phyloP scores from a whole-genome alignment of 2,888 invertebrate species.

The Himalopsyche tibetana region DNA sequence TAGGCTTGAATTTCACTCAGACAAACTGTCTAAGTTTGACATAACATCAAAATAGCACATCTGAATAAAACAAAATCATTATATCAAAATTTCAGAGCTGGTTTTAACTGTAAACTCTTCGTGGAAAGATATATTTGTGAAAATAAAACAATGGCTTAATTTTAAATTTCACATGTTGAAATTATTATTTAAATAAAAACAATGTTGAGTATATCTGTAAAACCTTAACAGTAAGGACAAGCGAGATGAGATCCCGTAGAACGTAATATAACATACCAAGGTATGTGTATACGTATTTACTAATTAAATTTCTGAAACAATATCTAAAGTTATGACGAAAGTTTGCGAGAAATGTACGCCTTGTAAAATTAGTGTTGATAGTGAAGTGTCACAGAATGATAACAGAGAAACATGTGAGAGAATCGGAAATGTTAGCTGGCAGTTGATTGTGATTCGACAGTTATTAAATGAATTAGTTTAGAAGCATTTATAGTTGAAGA shows the following conservation, averaged over 20 bases:
- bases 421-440: not conserved
- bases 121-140: too few relatives aligned
- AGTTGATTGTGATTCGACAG: not conserved
- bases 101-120: too few relatives aligned
- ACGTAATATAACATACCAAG: not conserved
- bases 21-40: too few relatives aligned
- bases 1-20: too few relatives aligned
- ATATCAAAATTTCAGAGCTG: too few relatives aligned
- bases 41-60: too few relatives aligned
- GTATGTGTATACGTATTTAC: not conserved
- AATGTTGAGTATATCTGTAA: not conserved
- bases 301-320: not conserved
- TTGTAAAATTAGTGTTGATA: not conserved
- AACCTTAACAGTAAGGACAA: not conserved
- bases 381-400: not conserved
- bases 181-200: too few relatives aligned
- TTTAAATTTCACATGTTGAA: too few relatives aligned
- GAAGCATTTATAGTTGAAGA: too few relatives aligned
- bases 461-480: too few relatives aligned
- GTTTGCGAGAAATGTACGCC: not conserved
- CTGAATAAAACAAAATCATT: too few relatives aligned
- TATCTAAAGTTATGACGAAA: not conserved
- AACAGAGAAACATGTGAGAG: not conserved
- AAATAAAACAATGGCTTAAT: too few relatives aligned
- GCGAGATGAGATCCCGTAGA: not conserved